A percentile compares a stretch with the other conserved stretches of the same genome.
Evolutionary conservation across 1,140 invertebrate genomes (phyloP).

Genomic region (Saccostrea echinata): DNA sequence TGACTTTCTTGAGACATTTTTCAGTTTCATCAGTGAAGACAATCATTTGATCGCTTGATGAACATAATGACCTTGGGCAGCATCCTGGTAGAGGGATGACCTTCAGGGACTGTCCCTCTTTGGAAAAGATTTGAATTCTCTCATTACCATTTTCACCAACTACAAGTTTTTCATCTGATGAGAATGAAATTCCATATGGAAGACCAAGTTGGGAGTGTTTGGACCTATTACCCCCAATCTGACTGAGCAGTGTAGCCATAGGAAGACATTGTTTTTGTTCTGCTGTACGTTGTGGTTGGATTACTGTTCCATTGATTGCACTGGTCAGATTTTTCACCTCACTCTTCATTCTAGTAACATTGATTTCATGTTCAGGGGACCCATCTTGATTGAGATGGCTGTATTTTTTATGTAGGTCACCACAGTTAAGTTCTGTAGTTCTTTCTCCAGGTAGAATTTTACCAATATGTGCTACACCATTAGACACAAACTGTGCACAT

Average conservation of each 20-base stretch:
- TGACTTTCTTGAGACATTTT: constrained; percentile 56
- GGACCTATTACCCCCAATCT: constrained; percentile 49
- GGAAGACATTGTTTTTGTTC: neutral
- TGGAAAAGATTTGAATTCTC: constrained; percentile 57
- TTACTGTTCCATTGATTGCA: neutral
- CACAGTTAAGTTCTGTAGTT: neutral
- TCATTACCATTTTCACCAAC: constrained; percentile 61
- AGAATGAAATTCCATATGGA: constrained; percentile 60
- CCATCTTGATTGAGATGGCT: neutral
- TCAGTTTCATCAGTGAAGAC: constrained; percentile 59
- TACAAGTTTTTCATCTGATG: constrained; percentile 47
- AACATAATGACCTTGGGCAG: constrained; percentile 56
- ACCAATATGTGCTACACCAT: constrained; percentile 13
- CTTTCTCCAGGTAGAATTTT: neutral
- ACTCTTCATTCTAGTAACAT: neutral
- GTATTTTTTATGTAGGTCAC: neutral
- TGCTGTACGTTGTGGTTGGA: neutral
- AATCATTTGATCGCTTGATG: constrained; percentile 32
- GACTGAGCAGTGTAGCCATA: constrained; percentile 36
- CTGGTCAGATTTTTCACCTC: neutral
- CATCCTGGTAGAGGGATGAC: constrained; percentile 37
- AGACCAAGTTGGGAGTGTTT: constrained; percentile 46
- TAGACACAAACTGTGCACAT: constrained; percentile 18
- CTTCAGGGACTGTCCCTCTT: constrained; percentile 44
- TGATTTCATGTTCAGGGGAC: neutral